Base-by-base conservation (phyloP, 2,888 invertebrate species). In the Clanis bilineata region DNA sequence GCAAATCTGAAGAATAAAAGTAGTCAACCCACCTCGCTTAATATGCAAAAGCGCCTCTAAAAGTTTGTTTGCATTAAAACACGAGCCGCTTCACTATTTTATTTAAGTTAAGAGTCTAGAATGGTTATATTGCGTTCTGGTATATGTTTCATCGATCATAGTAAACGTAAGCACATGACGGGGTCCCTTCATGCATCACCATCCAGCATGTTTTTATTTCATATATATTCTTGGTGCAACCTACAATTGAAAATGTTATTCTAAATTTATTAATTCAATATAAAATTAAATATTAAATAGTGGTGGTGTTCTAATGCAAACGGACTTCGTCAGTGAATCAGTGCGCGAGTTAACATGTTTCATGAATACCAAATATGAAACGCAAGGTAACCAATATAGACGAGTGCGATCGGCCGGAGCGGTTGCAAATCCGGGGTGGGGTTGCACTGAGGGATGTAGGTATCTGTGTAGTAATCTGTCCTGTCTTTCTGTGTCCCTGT, bases 401-500 rank as follows among this genome's bases (percentile, higher is more conserved):
- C 88, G 77, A 83, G 83, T 83, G 87, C 87, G 81, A 83, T 85
- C 86, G 83, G 80, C 84, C 86, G 84, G 80, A 79, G 81, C 80
- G 86, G 86, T 85, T 83, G 89, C 86, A 71, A 81, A 83, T 82
- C 79, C 88, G 90, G 90, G 90, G 88, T 88, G 88, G 89, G 92
- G 90, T 90, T 90, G 91, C 92, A 90, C 91, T 90, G 90, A 90
- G 92, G 91, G 91, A 83, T 89, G 92, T 93, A 92, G 92, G 92
- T 93, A 92, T 93, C 85, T 93, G 93, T 93, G 92, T 93, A 93
- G 93, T 93, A 93, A 93, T 93, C 92, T 93, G 93, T 93, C 93
- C 93, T 93, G 93, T 93, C 93, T 93, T 93, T 93, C 93, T 94
- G 94, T 94, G 94, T 94, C 94, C 94, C 94, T 94, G 94, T 93